phyloP scores from a whole-genome alignment of 2,113 vertebrate species.

The Pungitius pungitius region DNA sequence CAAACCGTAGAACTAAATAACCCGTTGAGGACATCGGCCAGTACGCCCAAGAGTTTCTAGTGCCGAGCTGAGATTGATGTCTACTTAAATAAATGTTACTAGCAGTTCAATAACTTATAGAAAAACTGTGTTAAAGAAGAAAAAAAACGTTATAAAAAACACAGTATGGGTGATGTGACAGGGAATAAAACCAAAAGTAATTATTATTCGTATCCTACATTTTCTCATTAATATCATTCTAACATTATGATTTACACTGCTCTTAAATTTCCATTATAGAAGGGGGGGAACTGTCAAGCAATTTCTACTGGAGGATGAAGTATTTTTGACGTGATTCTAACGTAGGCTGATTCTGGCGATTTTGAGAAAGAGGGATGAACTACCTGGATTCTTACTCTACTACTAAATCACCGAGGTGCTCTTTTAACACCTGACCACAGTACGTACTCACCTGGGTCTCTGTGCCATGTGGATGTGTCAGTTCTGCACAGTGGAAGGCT shows the following conservation, averaged over 20 bases:
- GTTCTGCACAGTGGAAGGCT: conserved; percentile 94
- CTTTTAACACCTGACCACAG: not conserved
- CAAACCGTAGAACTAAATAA: too few relatives aligned
- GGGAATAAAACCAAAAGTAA: too few relatives aligned
- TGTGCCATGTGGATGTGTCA: conserved; percentile 43
- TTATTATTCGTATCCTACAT: not conserved
- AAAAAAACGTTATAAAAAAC: too few relatives aligned
- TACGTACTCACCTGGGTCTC: not conserved
- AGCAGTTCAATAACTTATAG: not conserved
- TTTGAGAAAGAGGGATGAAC: not conserved
- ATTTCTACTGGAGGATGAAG: not conserved
- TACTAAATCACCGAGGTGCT: not conserved
- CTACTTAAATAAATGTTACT: not conserved
- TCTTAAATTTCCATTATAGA: not conserved
- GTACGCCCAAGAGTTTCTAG: not conserved
- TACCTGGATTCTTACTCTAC: not conserved
- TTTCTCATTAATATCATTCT: not conserved
- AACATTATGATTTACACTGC: not conserved
- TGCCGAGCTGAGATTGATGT: not conserved
- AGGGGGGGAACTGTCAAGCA: not conserved
- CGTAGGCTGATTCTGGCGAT: too few relatives aligned
- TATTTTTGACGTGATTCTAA: not conserved
- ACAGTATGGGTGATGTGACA: not conserved
- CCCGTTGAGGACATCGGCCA: too few relatives aligned
- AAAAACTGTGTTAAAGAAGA: not conserved